Evolutionary conservation across 2,797 vertebrate species (phyloP).

Genomic region (Helostoma temminkii): DNA sequence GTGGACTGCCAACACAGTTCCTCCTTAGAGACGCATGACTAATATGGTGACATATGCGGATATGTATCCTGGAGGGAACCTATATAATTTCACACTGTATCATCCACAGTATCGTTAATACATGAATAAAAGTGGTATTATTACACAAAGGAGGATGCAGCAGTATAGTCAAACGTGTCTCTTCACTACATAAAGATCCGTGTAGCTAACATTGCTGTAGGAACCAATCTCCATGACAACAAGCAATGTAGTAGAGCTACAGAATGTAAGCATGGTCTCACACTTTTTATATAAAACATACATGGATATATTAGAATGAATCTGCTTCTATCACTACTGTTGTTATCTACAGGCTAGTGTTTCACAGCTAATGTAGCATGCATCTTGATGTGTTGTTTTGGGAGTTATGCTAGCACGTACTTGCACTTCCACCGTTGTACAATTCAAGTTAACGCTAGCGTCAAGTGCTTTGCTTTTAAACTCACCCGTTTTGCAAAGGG

Average conservation of each 20-base stretch:
- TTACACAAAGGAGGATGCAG: neutral
- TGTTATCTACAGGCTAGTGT: neutral
- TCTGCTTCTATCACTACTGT: neutral
- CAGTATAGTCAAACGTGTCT: neutral
- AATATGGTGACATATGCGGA: constrained; percentile 51
- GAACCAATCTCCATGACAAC: constrained; percentile 79
- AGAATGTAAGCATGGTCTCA: neutral
- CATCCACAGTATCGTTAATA: neutral
- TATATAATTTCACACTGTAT: too few relatives aligned
- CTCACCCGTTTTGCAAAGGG: constrained; percentile 79
- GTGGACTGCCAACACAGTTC: constrained; percentile 5
- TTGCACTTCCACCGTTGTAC: neutral
- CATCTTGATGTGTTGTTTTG: too few relatives aligned
- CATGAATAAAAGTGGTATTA: neutral
- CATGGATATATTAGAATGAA: neutral
- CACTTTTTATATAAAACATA: neutral
- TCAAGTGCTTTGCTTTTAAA: constrained; percentile 7
- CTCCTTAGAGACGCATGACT: constrained; percentile 7
- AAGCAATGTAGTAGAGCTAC: constrained; percentile 13
- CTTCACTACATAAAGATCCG: neutral
- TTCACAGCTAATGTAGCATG: too few relatives aligned
- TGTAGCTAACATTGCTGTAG: neutral
- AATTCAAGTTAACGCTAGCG: neutral
- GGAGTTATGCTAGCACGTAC: neutral
- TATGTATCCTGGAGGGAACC: constrained; percentile 19